These are phyloP conservation scores for Salticus scenicus DNA, from an alignment of 2,888 invertebrate species.

Conservation along the genomic window DNA sequence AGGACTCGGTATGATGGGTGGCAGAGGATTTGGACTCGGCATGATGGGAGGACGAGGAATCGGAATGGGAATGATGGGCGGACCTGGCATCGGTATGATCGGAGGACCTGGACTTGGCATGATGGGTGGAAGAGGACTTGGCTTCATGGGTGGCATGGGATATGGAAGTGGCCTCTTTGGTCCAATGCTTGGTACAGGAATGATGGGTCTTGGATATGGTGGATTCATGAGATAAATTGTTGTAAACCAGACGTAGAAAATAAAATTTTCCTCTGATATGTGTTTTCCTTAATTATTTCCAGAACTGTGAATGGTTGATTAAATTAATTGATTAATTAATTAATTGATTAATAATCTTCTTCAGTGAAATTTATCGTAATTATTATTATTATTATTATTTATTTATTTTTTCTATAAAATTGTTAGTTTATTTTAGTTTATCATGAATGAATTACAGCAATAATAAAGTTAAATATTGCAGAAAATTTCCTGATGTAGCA, in stretches of 20 bases:
- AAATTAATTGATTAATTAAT: too few species aligned
- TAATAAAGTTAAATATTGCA: too few species aligned
- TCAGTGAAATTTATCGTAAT: too few species aligned
- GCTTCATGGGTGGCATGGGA: constrained; percentile 12
- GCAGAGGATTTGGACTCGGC: constrained; percentile 20
- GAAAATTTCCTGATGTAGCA: too few species aligned
- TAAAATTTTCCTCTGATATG: not conserved
- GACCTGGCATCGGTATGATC: constrained; percentile 31
- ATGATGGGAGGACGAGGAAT: not conserved
- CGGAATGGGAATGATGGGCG: constrained; percentile 24
- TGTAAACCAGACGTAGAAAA: not conserved
- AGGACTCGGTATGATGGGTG: constrained; percentile 29
- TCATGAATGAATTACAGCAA: too few species aligned
- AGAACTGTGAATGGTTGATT: too few species aligned
- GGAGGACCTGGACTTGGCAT: not conserved
- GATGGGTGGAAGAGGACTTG: not conserved
- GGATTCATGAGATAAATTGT: constrained; percentile 18
- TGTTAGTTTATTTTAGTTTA: too few species aligned
- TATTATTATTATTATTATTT: too few species aligned
- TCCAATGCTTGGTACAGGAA: constrained; percentile 30
- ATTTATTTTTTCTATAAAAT: too few species aligned
- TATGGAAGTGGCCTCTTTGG: constrained; percentile 23
- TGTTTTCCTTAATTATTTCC: not conserved
- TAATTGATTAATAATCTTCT: too few species aligned
- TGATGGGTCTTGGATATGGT: constrained; percentile 32